phyloP scores from a whole-genome alignment of 2,113 vertebrate genomes.

The Platycercus adscitus region DNA sequence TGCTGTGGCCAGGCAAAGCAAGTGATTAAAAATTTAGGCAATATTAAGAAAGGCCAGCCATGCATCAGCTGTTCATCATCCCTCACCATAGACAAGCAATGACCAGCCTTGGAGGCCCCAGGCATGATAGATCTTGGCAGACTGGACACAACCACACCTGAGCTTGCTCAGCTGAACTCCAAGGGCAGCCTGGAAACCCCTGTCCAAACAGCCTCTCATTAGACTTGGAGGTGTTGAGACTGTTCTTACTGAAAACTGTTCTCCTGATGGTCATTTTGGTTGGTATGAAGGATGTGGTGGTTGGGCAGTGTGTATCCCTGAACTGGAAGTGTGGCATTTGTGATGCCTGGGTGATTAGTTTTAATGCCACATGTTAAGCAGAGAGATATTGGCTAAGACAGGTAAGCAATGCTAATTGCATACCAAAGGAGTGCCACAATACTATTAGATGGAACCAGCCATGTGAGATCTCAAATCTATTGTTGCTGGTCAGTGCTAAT shows the following conservation, averaged over 20 bases:
- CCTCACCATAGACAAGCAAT: not conserved
- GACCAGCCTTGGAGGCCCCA: not conserved
- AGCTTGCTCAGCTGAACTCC: constrained; percentile 12
- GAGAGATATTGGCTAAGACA: constrained; percentile 14
- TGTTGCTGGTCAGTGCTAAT: not conserved
- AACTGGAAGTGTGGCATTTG: constrained; percentile 1
- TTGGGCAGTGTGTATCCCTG: not conserved
- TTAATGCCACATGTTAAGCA: not conserved
- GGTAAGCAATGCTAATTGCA: not conserved
- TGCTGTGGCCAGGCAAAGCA: constrained; percentile 25
- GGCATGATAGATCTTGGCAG: constrained; percentile 9
- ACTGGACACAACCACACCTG: constrained; percentile 3
- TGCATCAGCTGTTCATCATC: not conserved
- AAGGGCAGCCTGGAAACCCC: not conserved
- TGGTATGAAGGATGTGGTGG: not conserved
- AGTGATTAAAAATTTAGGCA: constrained; percentile 21
- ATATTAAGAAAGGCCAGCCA: constrained; percentile 6
- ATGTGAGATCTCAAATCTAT: not conserved
- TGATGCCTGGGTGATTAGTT: not conserved
- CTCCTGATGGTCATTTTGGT: not conserved
- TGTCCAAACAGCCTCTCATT: not conserved
- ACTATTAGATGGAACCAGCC: not conserved
- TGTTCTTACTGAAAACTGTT: not conserved
- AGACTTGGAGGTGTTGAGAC: not conserved
- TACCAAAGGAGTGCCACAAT: constrained; percentile 1